Evolutionary conservation across 2,113 vertebrate genomes (phyloP).

Genomic region (Cebus imitator): DNA sequence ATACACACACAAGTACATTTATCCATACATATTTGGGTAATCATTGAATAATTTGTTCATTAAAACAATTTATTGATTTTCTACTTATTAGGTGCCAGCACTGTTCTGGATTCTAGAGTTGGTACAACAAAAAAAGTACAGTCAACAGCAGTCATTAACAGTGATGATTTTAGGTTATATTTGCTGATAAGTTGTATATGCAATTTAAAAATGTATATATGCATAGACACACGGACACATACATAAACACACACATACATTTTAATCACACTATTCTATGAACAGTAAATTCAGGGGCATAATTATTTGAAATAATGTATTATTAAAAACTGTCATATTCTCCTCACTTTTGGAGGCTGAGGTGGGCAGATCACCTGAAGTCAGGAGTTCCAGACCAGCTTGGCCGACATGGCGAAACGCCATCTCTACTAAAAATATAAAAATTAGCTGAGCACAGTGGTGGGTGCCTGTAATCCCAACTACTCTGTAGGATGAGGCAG

Average conservation of each 20-base stretch:
- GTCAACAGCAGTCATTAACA: background rate
- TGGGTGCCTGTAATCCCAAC: background rate
- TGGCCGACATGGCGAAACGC: background rate
- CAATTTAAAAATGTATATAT: background rate
- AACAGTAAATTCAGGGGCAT: background rate
- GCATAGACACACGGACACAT: background rate
- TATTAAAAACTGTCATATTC: background rate
- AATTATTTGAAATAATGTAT: conserved; percentile 4
- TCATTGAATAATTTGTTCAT: background rate
- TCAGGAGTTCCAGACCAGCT: background rate
- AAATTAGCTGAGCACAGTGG: background rate
- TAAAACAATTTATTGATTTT: background rate
- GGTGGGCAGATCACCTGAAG: background rate
- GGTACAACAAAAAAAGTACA: background rate
- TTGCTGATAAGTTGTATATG: background rate
- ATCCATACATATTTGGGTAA: background rate
- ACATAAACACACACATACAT: background rate
- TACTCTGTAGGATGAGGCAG: background rate
- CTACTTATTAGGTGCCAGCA: background rate
- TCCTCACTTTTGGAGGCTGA: background rate
- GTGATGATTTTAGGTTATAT: background rate
- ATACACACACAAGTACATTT: background rate
- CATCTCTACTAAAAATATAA: background rate
- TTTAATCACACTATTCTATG: background rate
- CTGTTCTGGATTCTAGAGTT: background rate